Base-by-base conservation (phyloP, 64 coral and sea anemone species). In the Cladopsammia gracilis region DNA sequence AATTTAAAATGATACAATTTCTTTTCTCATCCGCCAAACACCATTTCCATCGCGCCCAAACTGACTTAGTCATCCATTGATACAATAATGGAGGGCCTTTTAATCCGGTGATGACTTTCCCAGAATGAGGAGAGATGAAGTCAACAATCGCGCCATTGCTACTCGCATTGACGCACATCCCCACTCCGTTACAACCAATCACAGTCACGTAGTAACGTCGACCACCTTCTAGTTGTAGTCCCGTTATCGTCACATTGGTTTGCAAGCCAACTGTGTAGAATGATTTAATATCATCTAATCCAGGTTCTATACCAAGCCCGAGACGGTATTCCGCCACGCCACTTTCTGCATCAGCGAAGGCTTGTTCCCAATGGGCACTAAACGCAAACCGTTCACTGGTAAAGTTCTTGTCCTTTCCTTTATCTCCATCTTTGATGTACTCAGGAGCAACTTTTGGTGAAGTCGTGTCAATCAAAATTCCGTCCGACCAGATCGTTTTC, bases 11-110 rank as follows among this genome's bases (percentile, higher is more conserved):
- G 12, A 8, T 10, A 77, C 56, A 64, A 7, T 56, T 10, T 11
- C 95, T 79, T 43, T 75, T 89, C 23, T 93, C 91, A 25, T 98
- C 97, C 0, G 78, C 94, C 56, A 62, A 71, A 66, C 97, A 98
- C 97, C 97, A 98, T 6, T 95, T 92, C 97, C 97, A 98, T 68
- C 97, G 80, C 1, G 97, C 97, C 94, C 97, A 98, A 13, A 93
- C 76, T 56, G 97, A 82, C 85, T 93, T 96, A 48, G 65, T 98
- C 47, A 93, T 96, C 88, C 94, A 91, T 60, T 95, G 94, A 54
- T 90, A 95, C 43, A 90, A 20, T 3, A 93, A 75, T 26, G 90
- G 91, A 22, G 96, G 89, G 4, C 96, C 96, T 48, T 52, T 34
- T 23, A 92, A 79, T 48, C 96, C 96, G 26, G 94, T 92, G 4